phyloP scores from a whole-genome alignment of 2,797 vertebrate genomes.

The Chanos chanos region DNA sequence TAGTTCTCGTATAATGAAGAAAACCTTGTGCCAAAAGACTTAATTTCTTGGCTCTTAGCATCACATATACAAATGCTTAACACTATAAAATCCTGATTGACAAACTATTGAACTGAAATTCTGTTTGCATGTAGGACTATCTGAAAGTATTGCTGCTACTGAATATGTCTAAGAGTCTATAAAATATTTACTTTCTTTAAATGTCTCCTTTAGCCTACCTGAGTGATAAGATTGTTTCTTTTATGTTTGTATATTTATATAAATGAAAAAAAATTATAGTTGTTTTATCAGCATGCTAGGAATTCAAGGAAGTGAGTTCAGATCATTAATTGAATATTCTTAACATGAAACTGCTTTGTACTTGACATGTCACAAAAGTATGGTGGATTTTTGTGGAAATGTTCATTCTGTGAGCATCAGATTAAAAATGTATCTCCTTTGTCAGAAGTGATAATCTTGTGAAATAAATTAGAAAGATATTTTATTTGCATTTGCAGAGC shows the following conservation, averaged over 20 bases:
- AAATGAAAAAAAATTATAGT: too few relatives aligned
- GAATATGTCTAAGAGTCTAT: constrained; percentile 6
- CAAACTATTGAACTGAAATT: too few relatives aligned
- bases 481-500: background rate
- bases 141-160: constrained; percentile 15
- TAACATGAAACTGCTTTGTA: background rate
- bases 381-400: background rate
- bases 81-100: constrained; percentile 2
- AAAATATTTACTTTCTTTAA: background rate
- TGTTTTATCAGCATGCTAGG: constrained; percentile 22
- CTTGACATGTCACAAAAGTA: background rate
- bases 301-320: constrained; percentile 18
- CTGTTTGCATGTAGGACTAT: constrained; percentile 4
- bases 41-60: background rate
- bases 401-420: background rate
- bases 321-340: constrained; percentile 8
- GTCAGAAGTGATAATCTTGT: background rate
- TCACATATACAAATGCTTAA: constrained; percentile 1
- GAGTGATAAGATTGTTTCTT: constrained; percentile 11
- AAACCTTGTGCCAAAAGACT: constrained; percentile 36
- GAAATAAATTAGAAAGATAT: background rate
- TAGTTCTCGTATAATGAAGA: too few relatives aligned
- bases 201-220: constrained; percentile 6
- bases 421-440: background rate
- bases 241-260: constrained; percentile 30